Evolutionary conservation across 2,797 vertebrate genomes (phyloP).

Genomic region (Alosa sapidissima): DNA sequence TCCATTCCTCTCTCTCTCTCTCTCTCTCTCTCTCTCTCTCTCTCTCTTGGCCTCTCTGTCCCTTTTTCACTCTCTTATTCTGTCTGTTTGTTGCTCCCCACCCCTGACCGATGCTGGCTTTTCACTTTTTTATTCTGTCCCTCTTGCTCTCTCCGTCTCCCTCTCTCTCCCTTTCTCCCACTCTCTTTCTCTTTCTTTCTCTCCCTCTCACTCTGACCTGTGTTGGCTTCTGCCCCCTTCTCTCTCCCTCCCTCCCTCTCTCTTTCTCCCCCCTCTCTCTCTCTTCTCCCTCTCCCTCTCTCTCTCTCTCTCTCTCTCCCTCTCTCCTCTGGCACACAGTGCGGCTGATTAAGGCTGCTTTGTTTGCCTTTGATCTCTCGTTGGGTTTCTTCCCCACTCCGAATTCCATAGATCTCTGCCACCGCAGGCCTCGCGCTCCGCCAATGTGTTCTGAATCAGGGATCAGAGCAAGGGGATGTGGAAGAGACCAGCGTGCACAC

Average conservation of each 20-base stretch:
- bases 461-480: constrained; percentile 15
- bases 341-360: constrained; percentile 69
- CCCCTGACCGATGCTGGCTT: background rate
- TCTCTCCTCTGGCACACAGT: background rate
- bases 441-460: constrained; percentile 53
- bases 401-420: constrained; percentile 58
- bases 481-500: constrained; percentile 41
- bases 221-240: constrained; percentile 56
- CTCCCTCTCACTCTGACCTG: constrained; percentile 50
- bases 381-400: constrained; percentile 57
- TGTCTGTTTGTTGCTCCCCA: no score
- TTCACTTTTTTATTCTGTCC: no score
- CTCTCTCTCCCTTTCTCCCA: constrained; percentile 40
- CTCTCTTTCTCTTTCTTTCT: constrained; percentile 61
- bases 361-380: constrained; percentile 67
- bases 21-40: background rate
- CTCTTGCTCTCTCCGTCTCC: constrained; percentile 58
- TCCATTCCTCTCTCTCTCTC: background rate
- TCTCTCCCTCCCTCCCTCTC: constrained; percentile 52
- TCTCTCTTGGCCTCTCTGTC: constrained; percentile 48
- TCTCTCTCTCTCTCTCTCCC: constrained; percentile 41
- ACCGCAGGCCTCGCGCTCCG: constrained; percentile 57
- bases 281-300: constrained; percentile 29
- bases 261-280: constrained; percentile 36
- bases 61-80: constrained; percentile 44